These are phyloP conservation scores for Xanthostigma xanthostigma DNA, from an alignment of 2,888 invertebrate genomes.

Conservation along the genomic window DNA sequence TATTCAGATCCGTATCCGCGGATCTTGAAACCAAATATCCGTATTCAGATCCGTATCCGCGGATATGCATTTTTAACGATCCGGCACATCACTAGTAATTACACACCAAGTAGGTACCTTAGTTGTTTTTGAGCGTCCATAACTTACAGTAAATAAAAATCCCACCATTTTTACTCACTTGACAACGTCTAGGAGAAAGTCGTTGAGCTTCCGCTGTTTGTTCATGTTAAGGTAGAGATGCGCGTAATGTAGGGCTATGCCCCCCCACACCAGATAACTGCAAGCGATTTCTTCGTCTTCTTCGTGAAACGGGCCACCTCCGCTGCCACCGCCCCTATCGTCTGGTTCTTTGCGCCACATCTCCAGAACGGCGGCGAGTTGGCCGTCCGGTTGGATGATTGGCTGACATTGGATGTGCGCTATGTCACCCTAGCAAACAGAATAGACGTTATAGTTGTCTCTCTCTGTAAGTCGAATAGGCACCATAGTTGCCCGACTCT, in stretches of 20 bases:
- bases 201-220: slow-evolving; percentile 55
- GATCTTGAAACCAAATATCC: no score
- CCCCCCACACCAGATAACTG: slow-evolving; percentile 53
- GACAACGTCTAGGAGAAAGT: slow-evolving; percentile 63
- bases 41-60: no score
- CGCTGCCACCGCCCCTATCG: neutral
- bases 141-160: no score
- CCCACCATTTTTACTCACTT: slow-evolving; percentile 40
- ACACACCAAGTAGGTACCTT: no score
- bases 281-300: slow-evolving; percentile 54
- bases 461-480: no score
- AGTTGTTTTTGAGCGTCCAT: no score
- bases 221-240: slow-evolving; percentile 52
- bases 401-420: slow-evolving; percentile 43
- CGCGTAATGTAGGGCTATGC: slow-evolving; percentile 51
- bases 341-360: slow-evolving; percentile 38
- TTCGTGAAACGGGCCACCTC: slow-evolving; percentile 37
- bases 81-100: no score
- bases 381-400: slow-evolving; percentile 44
- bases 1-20: no score
- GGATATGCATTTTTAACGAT: no score
- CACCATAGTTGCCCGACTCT: no score
- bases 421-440: slow-evolving; percentile 23
- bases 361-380: slow-evolving; percentile 50
- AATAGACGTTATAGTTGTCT: neutral